phyloP scores from a whole-genome alignment of 2,113 vertebrate species.

The Solea senegalensis region DNA sequence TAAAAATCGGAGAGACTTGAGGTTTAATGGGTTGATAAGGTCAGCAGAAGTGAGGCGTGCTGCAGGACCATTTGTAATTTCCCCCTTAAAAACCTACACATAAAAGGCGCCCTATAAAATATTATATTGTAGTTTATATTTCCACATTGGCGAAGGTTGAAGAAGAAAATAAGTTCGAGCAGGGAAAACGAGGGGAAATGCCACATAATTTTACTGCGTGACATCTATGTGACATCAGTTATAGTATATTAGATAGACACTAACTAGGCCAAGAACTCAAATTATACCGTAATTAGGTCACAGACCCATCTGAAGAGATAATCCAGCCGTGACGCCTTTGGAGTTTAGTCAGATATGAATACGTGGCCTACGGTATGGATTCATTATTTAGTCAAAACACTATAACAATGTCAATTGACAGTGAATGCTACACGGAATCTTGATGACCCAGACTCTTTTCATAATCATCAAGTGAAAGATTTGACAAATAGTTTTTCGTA shows the following conservation, averaged over 20 bases:
- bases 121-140: too few relatives aligned
- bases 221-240: background rate
- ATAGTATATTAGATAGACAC: conserved; percentile 1
- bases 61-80: background rate
- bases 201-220: background rate
- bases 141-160: too few relatives aligned
- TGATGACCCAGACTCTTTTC: background rate
- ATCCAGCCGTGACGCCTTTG: background rate
- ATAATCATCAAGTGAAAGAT: too few relatives aligned
- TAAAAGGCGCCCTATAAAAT: background rate
- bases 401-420: background rate
- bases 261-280: conserved; percentile 34
- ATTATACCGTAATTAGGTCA: conserved; percentile 39
- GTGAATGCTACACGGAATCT: background rate
- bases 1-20: background rate
- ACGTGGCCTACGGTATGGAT: background rate
- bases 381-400: background rate
- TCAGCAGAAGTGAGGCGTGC: background rate
- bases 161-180: background rate
- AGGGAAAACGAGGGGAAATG: background rate
- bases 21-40: background rate
- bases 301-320: conserved; percentile 15
- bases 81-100: background rate
- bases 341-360: conserved; percentile 6
- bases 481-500: too few relatives aligned